phyloP scores from a whole-genome alignment of 2,113 vertebrate genomes.

The Acrocephalus arundinaceus region DNA sequence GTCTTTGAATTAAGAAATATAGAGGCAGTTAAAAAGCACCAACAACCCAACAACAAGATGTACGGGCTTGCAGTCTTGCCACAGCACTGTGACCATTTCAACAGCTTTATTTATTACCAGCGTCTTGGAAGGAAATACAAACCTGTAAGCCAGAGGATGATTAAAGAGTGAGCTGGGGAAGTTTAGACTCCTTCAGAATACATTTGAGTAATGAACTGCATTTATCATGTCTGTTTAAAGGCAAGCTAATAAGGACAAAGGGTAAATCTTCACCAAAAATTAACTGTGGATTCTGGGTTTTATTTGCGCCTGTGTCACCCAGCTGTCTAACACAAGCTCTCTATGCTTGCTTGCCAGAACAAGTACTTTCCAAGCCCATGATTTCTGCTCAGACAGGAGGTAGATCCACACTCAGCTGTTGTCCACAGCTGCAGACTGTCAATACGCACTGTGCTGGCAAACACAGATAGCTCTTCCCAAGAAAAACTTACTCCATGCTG shows the following conservation, averaged over 20 bases:
- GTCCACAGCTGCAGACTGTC: background rate
- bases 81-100: background rate
- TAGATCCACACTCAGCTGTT: background rate
- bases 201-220: constrained; percentile 5
- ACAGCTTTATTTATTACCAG: constrained; percentile 2
- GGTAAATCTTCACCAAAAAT: background rate
- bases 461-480: background rate
- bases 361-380: background rate
- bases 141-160: background rate
- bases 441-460: background rate
- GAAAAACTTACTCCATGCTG: background rate
- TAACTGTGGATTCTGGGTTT: background rate
- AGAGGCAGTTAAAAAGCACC: background rate
- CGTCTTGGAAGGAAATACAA: background rate
- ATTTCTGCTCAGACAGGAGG: background rate
- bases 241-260: constrained; percentile 32
- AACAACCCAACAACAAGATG: background rate
- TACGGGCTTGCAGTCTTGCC: background rate
- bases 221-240: constrained; percentile 9
- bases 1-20: background rate
- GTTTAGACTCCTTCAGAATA: constrained; percentile 8
- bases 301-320: background rate
- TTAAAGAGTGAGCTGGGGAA: constrained; percentile 14
- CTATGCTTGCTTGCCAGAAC: background rate
- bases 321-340: background rate